Evolutionary conservation across 2,888 invertebrate species (phyloP).

Genomic region (Dusona sp.): DNA sequence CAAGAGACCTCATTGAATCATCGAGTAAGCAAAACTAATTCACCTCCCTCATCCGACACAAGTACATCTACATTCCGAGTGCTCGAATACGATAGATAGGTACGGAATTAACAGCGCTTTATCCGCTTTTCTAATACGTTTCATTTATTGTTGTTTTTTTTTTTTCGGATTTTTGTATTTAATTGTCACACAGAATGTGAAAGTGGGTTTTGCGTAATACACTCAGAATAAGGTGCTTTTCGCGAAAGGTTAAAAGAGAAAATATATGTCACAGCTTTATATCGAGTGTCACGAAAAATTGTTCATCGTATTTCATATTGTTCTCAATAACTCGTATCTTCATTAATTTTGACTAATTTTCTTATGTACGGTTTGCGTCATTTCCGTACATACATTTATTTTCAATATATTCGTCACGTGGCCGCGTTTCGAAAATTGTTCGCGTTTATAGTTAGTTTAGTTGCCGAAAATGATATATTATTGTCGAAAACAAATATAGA

Average conservation of each 20-base stretch:
- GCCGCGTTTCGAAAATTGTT: constrained; percentile 14
- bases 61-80: constrained; percentile 82
- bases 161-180: constrained; percentile 53
- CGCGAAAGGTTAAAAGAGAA: constrained; percentile 56
- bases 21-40: constrained; percentile 88
- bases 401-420: neutral
- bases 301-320: constrained; percentile 40
- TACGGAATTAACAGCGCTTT: constrained; percentile 71
- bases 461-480: constrained; percentile 24
- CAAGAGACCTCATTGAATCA: constrained; percentile 92
- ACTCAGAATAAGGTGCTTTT: constrained; percentile 56
- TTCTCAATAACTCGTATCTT: constrained; percentile 37
- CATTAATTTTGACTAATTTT: neutral
- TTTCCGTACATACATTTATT: neutral
- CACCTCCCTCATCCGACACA: constrained; percentile 82
- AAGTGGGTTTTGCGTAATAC: constrained; percentile 39
- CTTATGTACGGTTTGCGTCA: constrained; percentile 5
- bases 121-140: constrained; percentile 37
- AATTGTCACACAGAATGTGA: constrained; percentile 19
- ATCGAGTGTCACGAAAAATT: constrained; percentile 23
- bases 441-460: constrained; percentile 31
- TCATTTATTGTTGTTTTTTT: constrained; percentile 48
- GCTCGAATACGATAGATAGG: constrained; percentile 83
- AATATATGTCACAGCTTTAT: constrained; percentile 54
- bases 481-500: constrained; percentile 39